Evolutionary conservation across 2,888 invertebrate genomes (phyloP), one percentile per base, ranked within the genome.

Genomic region (Agrotis clavis): DNA sequence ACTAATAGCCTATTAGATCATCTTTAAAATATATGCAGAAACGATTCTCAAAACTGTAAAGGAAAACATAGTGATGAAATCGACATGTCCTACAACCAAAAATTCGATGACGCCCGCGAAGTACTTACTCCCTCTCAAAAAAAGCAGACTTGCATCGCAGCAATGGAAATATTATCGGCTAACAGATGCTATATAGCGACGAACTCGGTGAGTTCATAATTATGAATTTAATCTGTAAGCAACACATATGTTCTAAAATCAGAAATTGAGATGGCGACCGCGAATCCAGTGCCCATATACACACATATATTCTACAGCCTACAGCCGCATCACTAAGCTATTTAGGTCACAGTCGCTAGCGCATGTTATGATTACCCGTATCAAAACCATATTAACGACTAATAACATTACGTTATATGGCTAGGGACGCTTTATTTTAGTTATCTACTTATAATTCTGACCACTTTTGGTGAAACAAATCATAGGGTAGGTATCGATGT

Each of bases 261-360:
- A n/a, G 30, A 19, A 51, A 25, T 41, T 13, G 2, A 65, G 7
- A 7, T n/a, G 2, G 25, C 2, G 74, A 73, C 73, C 73, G 35
- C 18, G 14, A 59, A 59, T 53, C 35, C 35, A 64, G 47, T 47
- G 21, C 1, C 50, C 7, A 4, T 19, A 48, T n/a, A 14, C 18
- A 48, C 18, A 1, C 11, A 71, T 11, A 41, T 11, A 61, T 41
- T 14, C 11, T 53, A 9, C 25, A 35, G 35, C 35, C 47, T 47
- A 57, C 45, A 65, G 60, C 16, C 60, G 48, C 74, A 56, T 74
- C 74, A 21, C 74, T 61, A 21, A 74, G 50, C 65, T 53, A 74
- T 73, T 74, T 54, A 61, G 74, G 74, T n/a, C 74, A 61, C 41
- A 48, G 60, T 74, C 45, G 74, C 74, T 50, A 30, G 53, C 54